Evolutionary conservation across 2,113 vertebrate species (phyloP).

Genomic region (Hymenochirus boettgeri): DNA sequence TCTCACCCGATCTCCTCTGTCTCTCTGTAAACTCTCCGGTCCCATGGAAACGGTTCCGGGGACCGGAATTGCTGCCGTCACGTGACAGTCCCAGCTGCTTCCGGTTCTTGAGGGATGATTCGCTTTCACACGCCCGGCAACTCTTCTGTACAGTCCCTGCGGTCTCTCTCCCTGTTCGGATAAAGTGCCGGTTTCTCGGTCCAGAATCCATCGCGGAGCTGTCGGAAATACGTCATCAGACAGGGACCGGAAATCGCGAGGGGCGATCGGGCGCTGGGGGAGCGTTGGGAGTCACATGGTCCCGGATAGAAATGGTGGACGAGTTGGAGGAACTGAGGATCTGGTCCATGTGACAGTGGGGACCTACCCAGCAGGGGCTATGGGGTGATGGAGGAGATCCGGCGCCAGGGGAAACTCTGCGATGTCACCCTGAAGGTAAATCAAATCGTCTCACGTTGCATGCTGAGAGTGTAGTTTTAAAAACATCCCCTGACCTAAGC

Average conservation of each 20-base stretch:
- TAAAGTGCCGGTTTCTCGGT: too few species aligned
- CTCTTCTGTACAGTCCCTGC: too few species aligned
- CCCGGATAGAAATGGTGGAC: conserved; percentile 61
- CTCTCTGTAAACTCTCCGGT: not conserved
- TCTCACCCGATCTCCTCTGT: too few species aligned
- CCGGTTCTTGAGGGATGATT: too few species aligned
- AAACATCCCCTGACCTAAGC: too few species aligned
- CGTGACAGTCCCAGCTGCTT: conserved; percentile 44
- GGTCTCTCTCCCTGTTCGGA: too few species aligned
- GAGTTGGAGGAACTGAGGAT: conserved; percentile 80
- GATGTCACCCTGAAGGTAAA: conserved; percentile 92
- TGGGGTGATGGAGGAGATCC: conserved; percentile 95
- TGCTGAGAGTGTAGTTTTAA: too few species aligned
- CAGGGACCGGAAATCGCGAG: too few species aligned
- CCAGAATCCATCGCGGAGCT: too few species aligned
- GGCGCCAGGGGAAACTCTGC: conserved; percentile 92
- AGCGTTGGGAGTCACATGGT: not conserved
- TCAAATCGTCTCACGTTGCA: too few species aligned
- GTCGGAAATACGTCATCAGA: conserved; percentile 17
- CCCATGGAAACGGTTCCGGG: conserved; percentile 13
- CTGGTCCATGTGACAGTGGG: conserved; percentile 89
- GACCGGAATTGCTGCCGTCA: conserved; percentile 10
- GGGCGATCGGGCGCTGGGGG: conserved; percentile 49
- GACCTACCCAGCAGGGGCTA: conserved; percentile 87
- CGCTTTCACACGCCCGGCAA: too few species aligned